phyloP scores from a whole-genome alignment of 2,113 vertebrate genomes.

The Ammospiza nelsoni region DNA sequence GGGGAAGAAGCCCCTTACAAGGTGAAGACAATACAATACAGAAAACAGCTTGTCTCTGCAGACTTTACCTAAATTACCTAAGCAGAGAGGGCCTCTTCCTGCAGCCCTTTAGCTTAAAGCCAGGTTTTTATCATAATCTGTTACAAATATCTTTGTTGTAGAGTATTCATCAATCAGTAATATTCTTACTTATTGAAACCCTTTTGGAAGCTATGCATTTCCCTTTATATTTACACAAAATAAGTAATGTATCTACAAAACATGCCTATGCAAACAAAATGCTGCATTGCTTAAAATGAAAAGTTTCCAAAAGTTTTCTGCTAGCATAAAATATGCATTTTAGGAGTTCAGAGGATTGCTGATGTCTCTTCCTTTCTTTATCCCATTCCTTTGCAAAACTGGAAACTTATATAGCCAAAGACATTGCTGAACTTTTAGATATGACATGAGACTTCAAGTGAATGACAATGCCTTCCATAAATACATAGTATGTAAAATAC shows the following conservation, averaged over 20 bases:
- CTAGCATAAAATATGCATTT: background rate
- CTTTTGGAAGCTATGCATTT: background rate
- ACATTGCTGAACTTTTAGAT: background rate
- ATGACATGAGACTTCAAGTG: background rate
- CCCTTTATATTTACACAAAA: background rate
- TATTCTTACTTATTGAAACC: background rate
- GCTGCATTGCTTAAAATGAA: background rate
- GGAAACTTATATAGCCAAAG: background rate
- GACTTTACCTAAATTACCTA: background rate
- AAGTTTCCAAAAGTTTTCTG: background rate
- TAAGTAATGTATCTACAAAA: background rate
- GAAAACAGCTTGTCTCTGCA: background rate
- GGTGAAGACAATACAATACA: background rate
- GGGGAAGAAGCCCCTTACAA: background rate
- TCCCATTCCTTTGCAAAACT: background rate
- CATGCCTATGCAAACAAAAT: background rate
- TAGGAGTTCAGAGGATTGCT: background rate
- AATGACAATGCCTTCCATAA: background rate
- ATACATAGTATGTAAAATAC: background rate
- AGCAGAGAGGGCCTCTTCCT: background rate
- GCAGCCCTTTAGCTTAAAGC: background rate
- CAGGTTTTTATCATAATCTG: background rate
- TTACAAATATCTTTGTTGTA: background rate
- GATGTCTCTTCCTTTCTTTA: background rate
- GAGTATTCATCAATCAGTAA: background rate